These are phyloP conservation scores for Phania funesta DNA, from an alignment of 2,888 invertebrate genomes.

Conservation along the genomic window DNA sequence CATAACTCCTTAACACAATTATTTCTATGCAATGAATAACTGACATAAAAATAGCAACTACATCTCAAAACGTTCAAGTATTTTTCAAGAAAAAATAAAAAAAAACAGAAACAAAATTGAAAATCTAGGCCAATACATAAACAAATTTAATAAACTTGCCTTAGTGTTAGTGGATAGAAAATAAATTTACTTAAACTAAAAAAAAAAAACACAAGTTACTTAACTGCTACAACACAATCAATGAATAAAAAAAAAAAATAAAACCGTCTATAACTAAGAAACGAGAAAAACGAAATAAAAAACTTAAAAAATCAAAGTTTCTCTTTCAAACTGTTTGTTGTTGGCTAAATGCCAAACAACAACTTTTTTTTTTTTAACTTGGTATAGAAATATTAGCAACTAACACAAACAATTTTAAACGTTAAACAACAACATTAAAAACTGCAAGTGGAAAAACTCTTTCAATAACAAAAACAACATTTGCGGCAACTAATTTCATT, in stretches of 20 bases:
- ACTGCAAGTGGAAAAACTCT: constrained; percentile 65
- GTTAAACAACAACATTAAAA: constrained; percentile 50
- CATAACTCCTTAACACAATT: constrained; percentile 38
- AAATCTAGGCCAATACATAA: constrained; percentile 50
- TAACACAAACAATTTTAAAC: constrained; percentile 25
- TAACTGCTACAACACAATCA: constrained; percentile 64
- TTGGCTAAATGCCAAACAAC: constrained; percentile 63
- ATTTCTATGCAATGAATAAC: constrained; percentile 31
- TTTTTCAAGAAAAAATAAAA: too few relatives aligned
- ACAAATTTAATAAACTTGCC: constrained; percentile 40
- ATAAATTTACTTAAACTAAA: constrained; percentile 23
- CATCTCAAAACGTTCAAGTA: constrained; percentile 12
- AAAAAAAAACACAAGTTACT: constrained; percentile 51
- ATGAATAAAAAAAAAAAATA: constrained; percentile 52
- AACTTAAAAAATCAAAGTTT: constrained; percentile 57
- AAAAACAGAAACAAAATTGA: not conserved
- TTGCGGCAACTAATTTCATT: constrained; percentile 62
- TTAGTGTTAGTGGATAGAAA: constrained; percentile 18
- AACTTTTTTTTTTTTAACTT: constrained; percentile 53
- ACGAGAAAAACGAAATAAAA: constrained; percentile 20
- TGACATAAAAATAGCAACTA: constrained; percentile 20
- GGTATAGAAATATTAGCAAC: constrained; percentile 29
- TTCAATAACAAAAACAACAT: constrained; percentile 54
- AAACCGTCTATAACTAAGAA: constrained; percentile 28
- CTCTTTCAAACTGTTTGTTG: constrained; percentile 60